A percentile compares a stretch with the other conserved stretches of the same genome.
These are phyloP conservation scores for Sorex maritimensis DNA, from an alignment of 2,797 vertebrate genomes.

Conservation along the genomic window DNA sequence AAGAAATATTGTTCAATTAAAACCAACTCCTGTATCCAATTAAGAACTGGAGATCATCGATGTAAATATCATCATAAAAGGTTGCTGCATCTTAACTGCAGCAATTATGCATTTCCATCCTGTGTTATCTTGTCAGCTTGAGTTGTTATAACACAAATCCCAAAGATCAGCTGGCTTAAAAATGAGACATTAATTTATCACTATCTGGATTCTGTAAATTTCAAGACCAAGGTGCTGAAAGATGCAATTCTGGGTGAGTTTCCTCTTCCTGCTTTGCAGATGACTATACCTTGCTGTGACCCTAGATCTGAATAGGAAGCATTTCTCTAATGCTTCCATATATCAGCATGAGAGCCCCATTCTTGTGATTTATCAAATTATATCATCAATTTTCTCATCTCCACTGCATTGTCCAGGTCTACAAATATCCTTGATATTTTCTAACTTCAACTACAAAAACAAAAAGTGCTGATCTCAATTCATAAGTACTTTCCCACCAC, in stretches of 20 bases:
- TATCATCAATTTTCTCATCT: constrained; percentile 14
- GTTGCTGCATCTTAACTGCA: neutral
- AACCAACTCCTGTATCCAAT: neutral
- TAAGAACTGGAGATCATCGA: neutral
- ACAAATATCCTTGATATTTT: neutral
- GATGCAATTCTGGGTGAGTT: neutral
- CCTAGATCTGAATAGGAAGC: neutral
- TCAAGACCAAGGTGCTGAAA: neutral
- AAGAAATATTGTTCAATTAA: neutral
- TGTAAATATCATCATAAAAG: too few relatives aligned
- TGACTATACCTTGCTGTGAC: neutral
- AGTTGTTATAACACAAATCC: neutral
- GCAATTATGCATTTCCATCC: neutral
- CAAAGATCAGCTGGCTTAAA: neutral
- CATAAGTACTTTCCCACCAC: neutral
- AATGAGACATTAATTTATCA: neutral
- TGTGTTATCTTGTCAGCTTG: neutral
- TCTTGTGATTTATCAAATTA: neutral
- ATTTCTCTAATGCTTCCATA: neutral
- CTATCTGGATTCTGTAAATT: neutral
- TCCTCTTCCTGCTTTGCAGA: neutral
- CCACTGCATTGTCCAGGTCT: neutral
- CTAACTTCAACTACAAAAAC: neutral
- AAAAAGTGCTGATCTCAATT: neutral
- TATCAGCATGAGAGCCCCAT: neutral